phyloP scores from a whole-genome alignment of 2,113 vertebrate species.

The Chrysemys picta region DNA sequence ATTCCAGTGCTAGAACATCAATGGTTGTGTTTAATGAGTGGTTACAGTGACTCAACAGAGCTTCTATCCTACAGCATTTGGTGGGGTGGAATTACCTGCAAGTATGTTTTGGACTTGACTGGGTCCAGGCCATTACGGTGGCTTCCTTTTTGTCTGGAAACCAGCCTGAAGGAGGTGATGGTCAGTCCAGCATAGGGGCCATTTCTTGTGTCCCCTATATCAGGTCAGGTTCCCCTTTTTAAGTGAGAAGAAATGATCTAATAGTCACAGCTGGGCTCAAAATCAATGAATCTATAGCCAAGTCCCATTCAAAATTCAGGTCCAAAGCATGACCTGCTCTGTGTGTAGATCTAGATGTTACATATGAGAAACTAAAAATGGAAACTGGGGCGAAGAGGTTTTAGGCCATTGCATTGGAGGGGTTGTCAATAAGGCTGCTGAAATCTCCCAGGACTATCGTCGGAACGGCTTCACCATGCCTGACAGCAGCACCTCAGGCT shows the following conservation, averaged over 20 bases:
- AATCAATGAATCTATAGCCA: not conserved
- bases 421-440: not conserved
- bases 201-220: not conserved
- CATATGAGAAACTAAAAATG: not conserved
- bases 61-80: not conserved
- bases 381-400: not conserved
- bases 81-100: not conserved
- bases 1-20: not conserved
- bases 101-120: not conserved
- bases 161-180: constrained; percentile 5
- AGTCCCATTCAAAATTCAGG: constrained; percentile 6
- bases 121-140: not conserved
- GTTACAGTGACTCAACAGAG: not conserved
- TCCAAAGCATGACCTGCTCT: not conserved
- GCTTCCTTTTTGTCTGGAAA: not conserved
- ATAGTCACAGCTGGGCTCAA: not conserved
- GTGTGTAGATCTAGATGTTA: not conserved
- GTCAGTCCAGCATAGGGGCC: not conserved
- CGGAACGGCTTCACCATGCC: not conserved
- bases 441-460: not conserved
- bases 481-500: not conserved
- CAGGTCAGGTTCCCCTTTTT: not conserved
- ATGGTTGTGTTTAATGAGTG: not conserved
- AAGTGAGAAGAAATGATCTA: not conserved
- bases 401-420: not conserved